Base-by-base conservation (phyloP, 2,888 invertebrate genomes). In the Acronicta leporina region DNA sequence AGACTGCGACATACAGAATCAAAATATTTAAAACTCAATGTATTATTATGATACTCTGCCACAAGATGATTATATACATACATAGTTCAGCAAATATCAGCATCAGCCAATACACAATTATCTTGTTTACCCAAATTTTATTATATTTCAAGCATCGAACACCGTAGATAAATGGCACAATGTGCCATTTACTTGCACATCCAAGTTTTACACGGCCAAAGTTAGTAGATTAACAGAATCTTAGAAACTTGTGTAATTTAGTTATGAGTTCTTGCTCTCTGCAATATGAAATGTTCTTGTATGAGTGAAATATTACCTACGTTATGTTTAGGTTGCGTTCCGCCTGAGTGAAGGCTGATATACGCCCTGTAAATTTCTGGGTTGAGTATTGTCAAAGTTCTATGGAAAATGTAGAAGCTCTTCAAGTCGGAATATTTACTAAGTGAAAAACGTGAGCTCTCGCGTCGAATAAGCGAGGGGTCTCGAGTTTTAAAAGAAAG, bases 201-300 rank as follows among this genome's bases (percentile, higher is more conserved):
- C 43, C 30, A 61, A 63, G 61, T 66, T 63, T n/a, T 59, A 52
- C 25, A 44, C 33, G 25, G 47, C 27, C 16, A 30, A 43, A 66
- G 53, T 50, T 66, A 76, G 14, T 46, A 48, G 54, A 70, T 73
- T 70, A 62, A 53, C 57, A 51, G 59, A 66, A 73, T 68, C 65
- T 66, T 69, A 57, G 61, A 55, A 73, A 66, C 51, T 66, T 50
- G 33, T 50, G 51, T 59, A 52, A 66, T 66, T 73, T 58, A 62
- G 38, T 66, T 73, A 43, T 20, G 27, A 63, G 56, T 59, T 52
- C 27, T 33, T 49, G 42, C 14, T 55, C 35, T 54, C 14, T 44
- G 43, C 62, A 53, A 54, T 60, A 63, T 51, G 30, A 52, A 50
- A 61, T 66, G 35, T 52, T 48, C 35, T 56, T 50, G 30, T 49